Conservation (phyloP, 2,113 vertebrate genomes). For the Triplophysa tibetana region DNA sequence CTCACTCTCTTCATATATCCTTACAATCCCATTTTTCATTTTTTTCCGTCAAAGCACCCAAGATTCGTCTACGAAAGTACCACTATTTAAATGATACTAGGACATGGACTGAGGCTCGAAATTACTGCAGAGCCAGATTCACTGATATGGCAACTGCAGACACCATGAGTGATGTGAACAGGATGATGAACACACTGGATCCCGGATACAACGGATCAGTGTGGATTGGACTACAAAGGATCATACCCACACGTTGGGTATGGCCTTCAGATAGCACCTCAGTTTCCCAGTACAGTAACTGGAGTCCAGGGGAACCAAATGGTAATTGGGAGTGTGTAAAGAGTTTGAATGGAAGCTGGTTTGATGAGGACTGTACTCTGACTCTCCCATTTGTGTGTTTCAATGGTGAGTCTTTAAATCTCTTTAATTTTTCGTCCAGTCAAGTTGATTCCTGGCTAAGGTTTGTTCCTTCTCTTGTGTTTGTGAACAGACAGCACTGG, state of each 20-base stretch:
- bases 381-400: constrained; percentile 30
- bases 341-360: not conserved
- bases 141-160: constrained; percentile 17
- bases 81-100: not conserved
- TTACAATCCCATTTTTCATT: not conserved
- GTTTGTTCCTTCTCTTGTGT: not conserved
- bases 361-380: not conserved
- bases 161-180: not conserved
- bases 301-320: constrained; percentile 10
- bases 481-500: constrained; percentile 17
- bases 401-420: constrained; percentile 13
- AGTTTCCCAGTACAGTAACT: constrained; percentile 4
- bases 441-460: not conserved
- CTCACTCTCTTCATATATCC: not conserved
- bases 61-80: not conserved
- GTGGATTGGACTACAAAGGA: constrained; percentile 29
- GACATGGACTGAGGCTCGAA: constrained; percentile 15
- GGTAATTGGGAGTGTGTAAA: not conserved
- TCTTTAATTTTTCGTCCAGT: not conserved
- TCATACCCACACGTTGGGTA: not conserved
- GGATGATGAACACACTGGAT: not conserved
- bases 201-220: constrained; percentile 11
- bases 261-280: constrained; percentile 24
- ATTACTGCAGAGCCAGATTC: constrained; percentile 7
- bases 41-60: not conserved